A percentile compares a stretch with the other conserved stretches of the same genome.
These are phyloP conservation scores for Merops nubicus DNA, from an alignment of 2,113 vertebrate genomes.

Conservation along the genomic window DNA sequence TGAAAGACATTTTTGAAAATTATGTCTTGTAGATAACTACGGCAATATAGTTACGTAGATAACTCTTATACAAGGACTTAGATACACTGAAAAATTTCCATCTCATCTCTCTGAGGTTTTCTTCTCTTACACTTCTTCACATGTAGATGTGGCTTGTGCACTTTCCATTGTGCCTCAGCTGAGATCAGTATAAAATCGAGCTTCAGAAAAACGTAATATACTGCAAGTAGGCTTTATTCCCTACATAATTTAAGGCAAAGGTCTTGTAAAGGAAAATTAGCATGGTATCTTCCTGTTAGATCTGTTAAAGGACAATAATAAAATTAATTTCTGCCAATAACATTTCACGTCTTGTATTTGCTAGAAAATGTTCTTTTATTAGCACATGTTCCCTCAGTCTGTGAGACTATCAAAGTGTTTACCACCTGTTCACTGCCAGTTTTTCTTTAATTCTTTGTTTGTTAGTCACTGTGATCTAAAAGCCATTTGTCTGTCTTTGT, in stretches of 20 bases:
- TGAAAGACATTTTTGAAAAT: not conserved
- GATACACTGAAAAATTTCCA: not conserved
- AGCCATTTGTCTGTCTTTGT: not conserved
- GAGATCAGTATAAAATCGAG: not conserved
- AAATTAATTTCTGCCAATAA: not conserved
- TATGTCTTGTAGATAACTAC: not conserved
- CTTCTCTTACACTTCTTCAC: not conserved
- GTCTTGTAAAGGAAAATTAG: not conserved
- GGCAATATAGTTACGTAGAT: not conserved
- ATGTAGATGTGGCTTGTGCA: not conserved
- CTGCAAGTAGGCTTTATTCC: not conserved
- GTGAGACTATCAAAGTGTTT: not conserved
- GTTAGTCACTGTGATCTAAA: not conserved
- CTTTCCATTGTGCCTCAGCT: not conserved
- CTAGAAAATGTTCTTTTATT: not conserved
- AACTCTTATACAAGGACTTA: not conserved
- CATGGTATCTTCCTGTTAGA: not conserved
- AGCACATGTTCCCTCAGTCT: not conserved
- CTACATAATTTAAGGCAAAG: not conserved
- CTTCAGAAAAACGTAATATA: not conserved
- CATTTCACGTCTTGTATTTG: not conserved
- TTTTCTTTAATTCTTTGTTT: not conserved
- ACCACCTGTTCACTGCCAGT: not conserved
- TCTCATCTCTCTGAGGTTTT: not conserved
- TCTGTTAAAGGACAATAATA: not conserved